phyloP scores from a whole-genome alignment of 2,888 invertebrate genomes.

The Acholoe squamosa region DNA sequence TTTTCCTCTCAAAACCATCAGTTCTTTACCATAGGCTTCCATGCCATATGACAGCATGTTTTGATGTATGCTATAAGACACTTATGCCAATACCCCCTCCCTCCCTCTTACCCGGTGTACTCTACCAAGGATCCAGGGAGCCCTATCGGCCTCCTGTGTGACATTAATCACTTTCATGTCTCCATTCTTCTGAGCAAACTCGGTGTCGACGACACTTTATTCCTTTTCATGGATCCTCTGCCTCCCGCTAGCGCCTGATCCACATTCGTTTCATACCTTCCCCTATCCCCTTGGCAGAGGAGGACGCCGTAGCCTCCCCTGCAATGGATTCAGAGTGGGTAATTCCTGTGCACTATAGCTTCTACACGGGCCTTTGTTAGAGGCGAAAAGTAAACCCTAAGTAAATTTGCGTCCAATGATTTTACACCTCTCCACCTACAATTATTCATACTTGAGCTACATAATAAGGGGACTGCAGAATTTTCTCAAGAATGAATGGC shows the following conservation, averaged over 20 bases:
- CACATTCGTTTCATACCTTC: neutral
- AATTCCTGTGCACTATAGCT: neutral
- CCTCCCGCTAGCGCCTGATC: neutral
- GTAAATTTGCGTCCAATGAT: too few species aligned
- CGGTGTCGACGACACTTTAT: slow-evolving; percentile 7
- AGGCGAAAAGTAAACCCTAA: too few species aligned
- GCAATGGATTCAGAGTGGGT: neutral
- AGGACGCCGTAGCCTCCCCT: neutral
- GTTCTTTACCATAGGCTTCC: neutral
- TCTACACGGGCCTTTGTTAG: too few species aligned
- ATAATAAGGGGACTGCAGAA: neutral
- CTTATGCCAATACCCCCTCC: slow-evolving; percentile 6
- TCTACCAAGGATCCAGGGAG: neutral
- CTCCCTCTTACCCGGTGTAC: neutral
- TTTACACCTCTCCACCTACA: too few species aligned
- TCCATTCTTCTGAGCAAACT: slow-evolving; percentile 9
- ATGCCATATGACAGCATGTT: slow-evolving; percentile 4
- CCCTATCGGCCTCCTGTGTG: neutral
- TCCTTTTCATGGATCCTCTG: neutral
- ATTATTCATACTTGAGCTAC: neutral
- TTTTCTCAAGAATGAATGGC: neutral
- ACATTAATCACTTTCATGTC: slow-evolving; percentile 33
- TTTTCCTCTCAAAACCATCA: neutral
- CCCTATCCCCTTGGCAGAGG: neutral
- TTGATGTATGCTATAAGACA: slow-evolving; percentile 26